These are phyloP conservation scores for Seriola quinqueradiata DNA, from an alignment of 2,113 vertebrate species.

Conservation along the genomic window DNA sequence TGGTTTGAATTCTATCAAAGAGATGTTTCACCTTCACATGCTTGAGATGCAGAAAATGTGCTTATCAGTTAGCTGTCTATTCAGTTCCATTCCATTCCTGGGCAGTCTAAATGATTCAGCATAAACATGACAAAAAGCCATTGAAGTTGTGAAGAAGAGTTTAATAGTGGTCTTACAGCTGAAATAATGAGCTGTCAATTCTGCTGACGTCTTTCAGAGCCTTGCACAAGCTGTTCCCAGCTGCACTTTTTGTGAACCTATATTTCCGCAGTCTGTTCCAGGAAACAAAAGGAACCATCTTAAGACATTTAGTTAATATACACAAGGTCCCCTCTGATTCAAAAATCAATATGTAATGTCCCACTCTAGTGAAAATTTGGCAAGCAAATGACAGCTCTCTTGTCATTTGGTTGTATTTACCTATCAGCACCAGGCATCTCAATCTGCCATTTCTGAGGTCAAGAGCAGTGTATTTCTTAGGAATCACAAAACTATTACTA, in stretches of 20 bases:
- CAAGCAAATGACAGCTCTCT: conserved; percentile 61
- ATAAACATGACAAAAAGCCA: conserved; percentile 33
- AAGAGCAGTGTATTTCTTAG: neutral
- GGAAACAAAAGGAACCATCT: conserved; percentile 28
- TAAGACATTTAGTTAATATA: conserved; percentile 14
- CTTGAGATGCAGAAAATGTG: neutral
- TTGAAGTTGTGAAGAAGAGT: conserved; percentile 41
- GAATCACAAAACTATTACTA: neutral
- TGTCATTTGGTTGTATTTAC: conserved; percentile 68
- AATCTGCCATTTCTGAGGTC: conserved; percentile 12
- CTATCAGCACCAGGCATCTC: conserved; percentile 22
- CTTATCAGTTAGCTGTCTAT: conserved; percentile 17
- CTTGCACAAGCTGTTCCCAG: conserved; percentile 34
- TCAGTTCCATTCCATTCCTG: conserved; percentile 16
- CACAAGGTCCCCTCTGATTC: conserved; percentile 22
- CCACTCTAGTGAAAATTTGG: conserved; percentile 47
- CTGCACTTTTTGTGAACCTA: conserved; percentile 37
- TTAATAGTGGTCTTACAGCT: conserved; percentile 24
- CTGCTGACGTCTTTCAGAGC: conserved; percentile 45
- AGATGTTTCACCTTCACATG: neutral
- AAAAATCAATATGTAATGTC: conserved; percentile 14
- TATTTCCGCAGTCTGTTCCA: conserved; percentile 11
- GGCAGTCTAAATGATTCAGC: conserved; percentile 46
- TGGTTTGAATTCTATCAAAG: neutral
- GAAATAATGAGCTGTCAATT: conserved; percentile 63